Percentiles rank a stretch among this genome's conserved stretches.
Conservation (phyloP, 2,888 invertebrate species). For the Hipparchia semele region DNA sequence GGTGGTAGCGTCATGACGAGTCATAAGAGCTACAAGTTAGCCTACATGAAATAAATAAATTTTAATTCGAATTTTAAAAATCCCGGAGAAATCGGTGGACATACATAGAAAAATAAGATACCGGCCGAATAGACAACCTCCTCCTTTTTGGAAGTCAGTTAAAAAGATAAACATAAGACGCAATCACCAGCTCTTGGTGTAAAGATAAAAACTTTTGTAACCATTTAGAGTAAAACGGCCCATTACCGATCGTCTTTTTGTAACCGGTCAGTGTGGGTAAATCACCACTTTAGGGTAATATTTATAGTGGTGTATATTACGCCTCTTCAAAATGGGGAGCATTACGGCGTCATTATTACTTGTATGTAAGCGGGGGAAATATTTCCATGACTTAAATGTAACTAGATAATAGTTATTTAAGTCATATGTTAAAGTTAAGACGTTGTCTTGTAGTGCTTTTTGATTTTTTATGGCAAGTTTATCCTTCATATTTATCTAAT, state of each 20-base stretch:
- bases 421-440: not conserved
- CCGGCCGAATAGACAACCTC: no score
- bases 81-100: no score
- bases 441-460: no score
- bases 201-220: conserved; percentile 33
- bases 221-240: conserved; percentile 51
- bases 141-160: no score
- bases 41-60: no score
- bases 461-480: no score
- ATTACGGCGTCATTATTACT: conserved; percentile 61
- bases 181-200: conserved; percentile 1
- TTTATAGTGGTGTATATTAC: conserved; percentile 64
- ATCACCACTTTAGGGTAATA: conserved; percentile 64
- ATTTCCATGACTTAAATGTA: conserved; percentile 26
- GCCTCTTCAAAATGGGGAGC: conserved; percentile 57
- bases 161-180: conserved; percentile 5
- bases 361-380: conserved; percentile 41
- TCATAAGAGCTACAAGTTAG: no score
- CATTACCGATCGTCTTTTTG: conserved; percentile 54
- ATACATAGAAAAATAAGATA: no score
- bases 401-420: not conserved
- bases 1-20: no score
- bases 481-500: no score
- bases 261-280: conserved; percentile 52
- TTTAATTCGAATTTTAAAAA: no score